A percentile compares a stretch with the other conserved stretches of the same genome.
Evolutionary conservation across 2,797 vertebrate genomes (phyloP).

Genomic region (Hydrolagus colliei): DNA sequence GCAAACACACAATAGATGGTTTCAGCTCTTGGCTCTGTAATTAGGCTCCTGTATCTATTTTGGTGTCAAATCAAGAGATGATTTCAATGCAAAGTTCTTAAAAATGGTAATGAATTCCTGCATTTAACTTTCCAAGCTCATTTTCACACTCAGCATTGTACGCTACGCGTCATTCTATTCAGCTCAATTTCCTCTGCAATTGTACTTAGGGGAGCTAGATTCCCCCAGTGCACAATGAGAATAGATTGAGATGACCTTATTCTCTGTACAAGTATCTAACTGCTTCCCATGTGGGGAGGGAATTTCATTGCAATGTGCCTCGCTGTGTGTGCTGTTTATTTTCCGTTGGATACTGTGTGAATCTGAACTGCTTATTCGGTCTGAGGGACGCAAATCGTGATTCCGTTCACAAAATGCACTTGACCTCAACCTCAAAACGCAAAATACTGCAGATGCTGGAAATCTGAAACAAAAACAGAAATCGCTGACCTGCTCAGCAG

Average conservation of each 20-base stretch:
- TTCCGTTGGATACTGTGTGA: background rate
- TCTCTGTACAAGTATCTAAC: background rate
- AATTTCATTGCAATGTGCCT: background rate
- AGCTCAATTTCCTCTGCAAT: background rate
- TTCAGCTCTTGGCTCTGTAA: too few species aligned
- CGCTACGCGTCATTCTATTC: background rate
- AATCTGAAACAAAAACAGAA: too few species aligned
- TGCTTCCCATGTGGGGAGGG: background rate
- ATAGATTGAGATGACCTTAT: background rate
- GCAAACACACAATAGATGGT: too few species aligned
- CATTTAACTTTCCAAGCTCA: background rate
- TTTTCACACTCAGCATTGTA: background rate
- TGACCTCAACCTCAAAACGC: background rate
- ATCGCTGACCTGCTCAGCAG: too few species aligned
- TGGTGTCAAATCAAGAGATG: too few species aligned
- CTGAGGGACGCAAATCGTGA: background rate
- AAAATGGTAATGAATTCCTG: background rate
- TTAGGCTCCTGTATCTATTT: too few species aligned
- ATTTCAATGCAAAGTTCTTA: too few species aligned
- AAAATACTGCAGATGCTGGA: too few species aligned
- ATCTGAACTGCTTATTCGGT: background rate
- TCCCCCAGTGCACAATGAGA: background rate
- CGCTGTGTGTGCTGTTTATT: background rate
- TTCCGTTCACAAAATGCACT: background rate
- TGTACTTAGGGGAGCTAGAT: background rate